phyloP scores from a whole-genome alignment of 1,140 invertebrate genomes.

The Rhysida immarginata region DNA sequence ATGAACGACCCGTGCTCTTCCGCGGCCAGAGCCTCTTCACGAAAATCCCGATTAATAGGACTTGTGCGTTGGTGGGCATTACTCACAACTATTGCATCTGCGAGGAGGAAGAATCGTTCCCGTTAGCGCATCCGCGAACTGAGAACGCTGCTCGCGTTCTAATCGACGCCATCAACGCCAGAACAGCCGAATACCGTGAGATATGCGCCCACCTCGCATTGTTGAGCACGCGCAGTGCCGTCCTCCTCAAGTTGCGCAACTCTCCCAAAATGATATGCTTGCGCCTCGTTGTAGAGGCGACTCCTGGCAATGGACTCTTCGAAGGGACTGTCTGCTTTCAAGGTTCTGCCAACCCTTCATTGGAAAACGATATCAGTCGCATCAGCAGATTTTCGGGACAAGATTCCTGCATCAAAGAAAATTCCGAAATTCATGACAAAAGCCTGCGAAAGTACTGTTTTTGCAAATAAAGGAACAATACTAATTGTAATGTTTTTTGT shows the following conservation, averaged over 20 bases:
- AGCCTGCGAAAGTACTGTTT: too few species aligned
- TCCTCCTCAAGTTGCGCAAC: background rate
- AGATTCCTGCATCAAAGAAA: too few species aligned
- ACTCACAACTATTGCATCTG: constrained; percentile 36
- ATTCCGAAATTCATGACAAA: too few species aligned
- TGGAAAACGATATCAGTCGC: too few species aligned
- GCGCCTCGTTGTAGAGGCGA: background rate
- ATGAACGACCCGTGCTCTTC: background rate
- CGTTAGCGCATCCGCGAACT: background rate
- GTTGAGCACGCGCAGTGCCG: background rate
- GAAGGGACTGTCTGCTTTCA: too few species aligned
- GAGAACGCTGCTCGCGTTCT: background rate
- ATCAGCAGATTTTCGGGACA: too few species aligned
- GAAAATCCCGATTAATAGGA: constrained; percentile 19
- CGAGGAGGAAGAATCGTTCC: constrained; percentile 15
- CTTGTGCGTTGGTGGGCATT: constrained; percentile 33
- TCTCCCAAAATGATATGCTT: background rate
- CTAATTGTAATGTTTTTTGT: too few species aligned
- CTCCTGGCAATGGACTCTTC: background rate
- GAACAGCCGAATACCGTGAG: background rate
- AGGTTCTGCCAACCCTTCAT: too few species aligned
- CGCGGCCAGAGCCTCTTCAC: constrained; percentile 5
- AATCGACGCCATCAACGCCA: background rate
- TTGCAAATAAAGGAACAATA: too few species aligned
- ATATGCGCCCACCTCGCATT: background rate